phyloP scores from a whole-genome alignment of 2,888 invertebrate species.

The Athetis lepigone region DNA sequence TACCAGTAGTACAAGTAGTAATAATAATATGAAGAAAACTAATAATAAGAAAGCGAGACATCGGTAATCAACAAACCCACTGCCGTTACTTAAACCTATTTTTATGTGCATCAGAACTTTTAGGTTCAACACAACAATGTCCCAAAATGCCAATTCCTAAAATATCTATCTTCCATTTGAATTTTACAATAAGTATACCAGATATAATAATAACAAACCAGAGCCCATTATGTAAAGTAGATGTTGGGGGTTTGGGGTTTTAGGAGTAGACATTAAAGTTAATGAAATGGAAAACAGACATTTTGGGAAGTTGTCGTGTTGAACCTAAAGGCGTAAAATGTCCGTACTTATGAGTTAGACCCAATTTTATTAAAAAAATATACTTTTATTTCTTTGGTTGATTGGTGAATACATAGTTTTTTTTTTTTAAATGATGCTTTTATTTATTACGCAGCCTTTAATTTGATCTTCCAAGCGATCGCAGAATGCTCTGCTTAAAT shows the following conservation, averaged over 20 bases:
- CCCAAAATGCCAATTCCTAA: too few species aligned
- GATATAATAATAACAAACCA: too few species aligned
- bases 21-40: conserved; percentile 93
- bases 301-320: too few species aligned
- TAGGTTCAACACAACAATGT: too few species aligned
- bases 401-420: conserved; percentile 66
- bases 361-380: conserved; percentile 46
- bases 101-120: too few species aligned
- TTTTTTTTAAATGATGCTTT: conserved; percentile 50
- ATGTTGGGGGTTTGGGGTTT: too few species aligned
- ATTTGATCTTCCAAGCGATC: conserved; percentile 75
- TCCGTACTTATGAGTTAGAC: conserved; percentile 58
- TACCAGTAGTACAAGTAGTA: conserved; percentile 77
- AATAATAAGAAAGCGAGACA: conserved; percentile 95
- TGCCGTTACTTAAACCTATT: conserved; percentile 27
- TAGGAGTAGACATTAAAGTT: too few species aligned
- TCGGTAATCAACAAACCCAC: conserved; percentile 88
- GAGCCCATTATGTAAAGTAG: too few species aligned
- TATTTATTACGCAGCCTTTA: conserved; percentile 60
- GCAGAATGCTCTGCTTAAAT: conserved; percentile 83
- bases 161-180: too few species aligned
- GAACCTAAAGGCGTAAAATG: too few species aligned
- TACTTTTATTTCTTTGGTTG: conserved; percentile 67
- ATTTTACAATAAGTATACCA: too few species aligned
- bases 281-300: too few species aligned